These are phyloP conservation scores for Leptoteleia sp. DNA, from an alignment of 1,140 invertebrate genomes.

Conservation along the genomic window DNA sequence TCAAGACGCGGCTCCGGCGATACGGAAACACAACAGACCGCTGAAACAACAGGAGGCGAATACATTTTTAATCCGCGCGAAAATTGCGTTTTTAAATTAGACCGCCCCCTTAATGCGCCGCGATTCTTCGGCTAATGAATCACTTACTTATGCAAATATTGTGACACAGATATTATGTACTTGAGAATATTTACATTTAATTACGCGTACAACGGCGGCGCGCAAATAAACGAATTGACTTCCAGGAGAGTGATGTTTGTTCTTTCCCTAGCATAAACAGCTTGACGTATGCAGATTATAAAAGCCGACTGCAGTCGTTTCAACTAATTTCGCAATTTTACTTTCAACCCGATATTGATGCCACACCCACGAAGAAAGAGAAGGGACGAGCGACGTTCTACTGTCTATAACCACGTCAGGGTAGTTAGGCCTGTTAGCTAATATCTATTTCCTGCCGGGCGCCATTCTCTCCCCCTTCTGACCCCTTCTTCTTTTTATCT, in stretches of 20 bases:
- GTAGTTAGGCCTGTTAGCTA: conserved; percentile 70
- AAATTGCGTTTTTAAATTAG: no score
- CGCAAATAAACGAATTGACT: no score
- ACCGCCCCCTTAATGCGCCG: no score
- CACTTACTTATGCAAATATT: no score
- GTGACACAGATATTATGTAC: no score
- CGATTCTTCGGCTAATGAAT: no score
- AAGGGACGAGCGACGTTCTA: conserved; percentile 42
- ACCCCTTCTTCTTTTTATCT: conserved; percentile 65
- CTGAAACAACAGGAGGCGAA: conserved; percentile 37
- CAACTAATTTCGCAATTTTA: conserved; percentile 77
- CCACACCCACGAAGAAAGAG: conserved; percentile 66
- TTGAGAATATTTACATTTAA: no score
- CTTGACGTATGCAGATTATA: conserved; percentile 63
- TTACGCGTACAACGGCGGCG: no score
- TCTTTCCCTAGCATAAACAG: conserved; percentile 56
- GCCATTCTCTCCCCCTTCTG: conserved; percentile 61
- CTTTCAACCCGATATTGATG: conserved; percentile 68
- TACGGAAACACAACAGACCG: conserved; percentile 29
- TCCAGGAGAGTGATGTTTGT: conserved; percentile 53
- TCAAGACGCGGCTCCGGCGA: conserved; percentile 36
- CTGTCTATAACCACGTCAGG: conserved; percentile 64
- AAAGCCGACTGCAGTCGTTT: conserved; percentile 64
- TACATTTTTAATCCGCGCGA: conserved; percentile 56
- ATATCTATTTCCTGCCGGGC: conserved; percentile 78